Evolutionary conservation across 35 echinoderm and acorn worm species (phyloP).

Genomic region (Patiria miniata): DNA sequence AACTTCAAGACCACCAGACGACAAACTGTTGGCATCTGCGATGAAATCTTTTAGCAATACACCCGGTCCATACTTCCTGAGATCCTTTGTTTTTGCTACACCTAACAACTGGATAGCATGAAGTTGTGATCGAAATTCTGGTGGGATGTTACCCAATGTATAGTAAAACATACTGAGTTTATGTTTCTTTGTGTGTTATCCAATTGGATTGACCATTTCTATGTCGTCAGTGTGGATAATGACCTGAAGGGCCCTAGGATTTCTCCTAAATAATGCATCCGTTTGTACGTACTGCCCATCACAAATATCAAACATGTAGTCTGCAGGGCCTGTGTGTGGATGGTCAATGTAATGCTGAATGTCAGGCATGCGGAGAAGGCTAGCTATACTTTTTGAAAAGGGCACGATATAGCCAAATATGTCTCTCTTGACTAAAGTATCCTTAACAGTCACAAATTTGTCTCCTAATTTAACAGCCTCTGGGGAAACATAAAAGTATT

Average conservation of each 20-base stretch:
- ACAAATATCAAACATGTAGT: conserved; percentile 14
- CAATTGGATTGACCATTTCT: conserved; percentile 70
- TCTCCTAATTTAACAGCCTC: not conserved
- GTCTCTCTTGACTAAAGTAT: not conserved
- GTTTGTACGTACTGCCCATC: not conserved
- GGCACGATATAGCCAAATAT: conserved; percentile 25
- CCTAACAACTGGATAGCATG: conserved; percentile 49
- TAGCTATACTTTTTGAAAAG: conserved; percentile 15
- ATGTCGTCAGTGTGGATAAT: conserved; percentile 36
- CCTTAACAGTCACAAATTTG: conserved; percentile 31
- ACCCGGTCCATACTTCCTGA: conserved; percentile 40
- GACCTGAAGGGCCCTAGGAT: conserved; percentile 23
- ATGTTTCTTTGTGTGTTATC: conserved; percentile 47
- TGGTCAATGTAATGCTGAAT: not conserved
- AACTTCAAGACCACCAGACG: conserved; percentile 17
- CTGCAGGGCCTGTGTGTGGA: not conserved
- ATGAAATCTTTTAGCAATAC: conserved; percentile 42
- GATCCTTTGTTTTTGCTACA: conserved; percentile 36
- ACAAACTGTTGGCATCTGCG: not conserved
- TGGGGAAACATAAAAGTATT: conserved; percentile 33
- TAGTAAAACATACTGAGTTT: conserved; percentile 54
- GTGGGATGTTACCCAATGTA: conserved; percentile 54
- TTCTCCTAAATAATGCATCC: not conserved
- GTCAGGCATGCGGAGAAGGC: not conserved
- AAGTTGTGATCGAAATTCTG: conserved; percentile 38